phyloP scores from a whole-genome alignment of 2,888 invertebrate genomes.

The Phyllotreta cruciferae region DNA sequence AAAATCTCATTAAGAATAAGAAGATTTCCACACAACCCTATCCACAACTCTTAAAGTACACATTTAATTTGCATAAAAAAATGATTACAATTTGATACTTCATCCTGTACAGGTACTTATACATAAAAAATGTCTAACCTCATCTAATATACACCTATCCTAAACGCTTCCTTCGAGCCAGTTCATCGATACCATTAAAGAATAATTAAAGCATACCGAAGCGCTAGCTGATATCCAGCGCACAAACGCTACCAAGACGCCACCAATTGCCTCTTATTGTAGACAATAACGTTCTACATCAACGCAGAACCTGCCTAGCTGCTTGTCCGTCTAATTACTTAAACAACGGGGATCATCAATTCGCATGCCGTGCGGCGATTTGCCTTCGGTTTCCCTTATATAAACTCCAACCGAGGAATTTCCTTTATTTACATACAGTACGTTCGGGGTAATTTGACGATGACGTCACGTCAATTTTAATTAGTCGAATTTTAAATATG shows the following conservation, averaged over 20 bases:
- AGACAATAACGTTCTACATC: slow-evolving; percentile 50
- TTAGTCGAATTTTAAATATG: neutral
- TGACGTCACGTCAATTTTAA: neutral
- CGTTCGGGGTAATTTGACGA: no score
- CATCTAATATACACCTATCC: neutral
- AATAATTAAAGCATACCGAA: slow-evolving; percentile 46
- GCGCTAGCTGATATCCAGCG: slow-evolving; percentile 41
- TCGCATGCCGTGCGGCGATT: neutral
- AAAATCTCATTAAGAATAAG: no score
- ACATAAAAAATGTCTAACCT: no score
- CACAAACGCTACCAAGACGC: slow-evolving; percentile 39
- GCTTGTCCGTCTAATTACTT: slow-evolving; percentile 43
- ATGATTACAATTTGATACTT: no score
- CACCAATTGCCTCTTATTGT: slow-evolving; percentile 38
- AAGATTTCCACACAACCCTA: no score
- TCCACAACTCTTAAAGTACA: no score
- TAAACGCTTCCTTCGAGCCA: slow-evolving; percentile 10
- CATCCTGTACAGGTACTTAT: no score
- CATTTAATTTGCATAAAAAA: no score
- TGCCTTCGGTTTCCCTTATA: no score
- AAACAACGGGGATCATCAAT: slow-evolving; percentile 37
- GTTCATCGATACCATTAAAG: slow-evolving; percentile 48
- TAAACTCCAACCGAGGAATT: no score
- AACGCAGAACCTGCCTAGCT: slow-evolving; percentile 43
- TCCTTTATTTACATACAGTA: no score